Evolutionary conservation across 2,797 vertebrate genomes (phyloP), one percentile per base, ranked within the genome.

Genomic region (Mallotus villosus): DNA sequence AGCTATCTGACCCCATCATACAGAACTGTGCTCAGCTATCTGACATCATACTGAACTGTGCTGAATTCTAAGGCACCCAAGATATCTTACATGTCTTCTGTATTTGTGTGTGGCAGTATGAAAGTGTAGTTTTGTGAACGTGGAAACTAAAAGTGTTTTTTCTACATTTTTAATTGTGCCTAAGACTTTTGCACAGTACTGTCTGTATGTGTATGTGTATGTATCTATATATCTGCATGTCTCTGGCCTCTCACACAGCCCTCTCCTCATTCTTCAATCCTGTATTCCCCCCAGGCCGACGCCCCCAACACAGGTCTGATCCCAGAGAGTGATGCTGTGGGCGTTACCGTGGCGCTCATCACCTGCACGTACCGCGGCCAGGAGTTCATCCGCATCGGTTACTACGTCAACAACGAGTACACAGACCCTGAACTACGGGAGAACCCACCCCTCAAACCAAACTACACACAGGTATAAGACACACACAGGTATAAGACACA

Each of bases 371-470:
- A 96, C 83, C 91, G 90, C 0, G 93, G 93, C 19, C 95, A 96
- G 76, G 95, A 96, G 74, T 96, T 96, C 78, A 96, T 96, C 74
- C 93, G 95, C 12, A 94, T 96, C 0, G 95, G 95, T 24, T 96
- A 96, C 84, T 96, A 96, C 3, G 95, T 96, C 74, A 96, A 96
- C 87, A 96, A 96, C 34, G 95, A 96, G 80, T 96, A 96, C 81
- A 92, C 91, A 1, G 92, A 92, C 25, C 93, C 93, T 0, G 95
- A 95, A 70, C 89, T 95, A 49, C 88, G 93, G n/a, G 94, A 95
- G 82, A 95, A 94, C 84, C 95, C 95, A 0, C 95, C 95, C 5
- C 74, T 90, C 19, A 95, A 95, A 78, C 93, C 95, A 46, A 91
- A 94, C 86, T 96, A 95, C 78, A 74, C 91, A 57, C 93, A 95